A percentile compares a stretch with the other conserved stretches of the same genome.
phyloP scores from a whole-genome alignment of 2,888 invertebrate genomes.

The Morpho achilles region DNA sequence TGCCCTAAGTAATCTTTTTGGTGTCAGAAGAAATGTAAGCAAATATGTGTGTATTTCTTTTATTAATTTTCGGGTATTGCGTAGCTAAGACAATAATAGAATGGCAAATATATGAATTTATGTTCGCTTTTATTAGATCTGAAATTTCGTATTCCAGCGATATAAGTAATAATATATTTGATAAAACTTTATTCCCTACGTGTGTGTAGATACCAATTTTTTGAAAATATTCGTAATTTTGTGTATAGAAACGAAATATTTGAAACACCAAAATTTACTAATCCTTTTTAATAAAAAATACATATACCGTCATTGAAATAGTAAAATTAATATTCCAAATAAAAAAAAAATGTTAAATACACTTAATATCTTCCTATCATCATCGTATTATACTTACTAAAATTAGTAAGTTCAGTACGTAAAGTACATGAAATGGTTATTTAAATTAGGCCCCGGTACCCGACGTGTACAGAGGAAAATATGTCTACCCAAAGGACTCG shows the following conservation, averaged over 20 bases:
- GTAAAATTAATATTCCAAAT: too few relatives aligned
- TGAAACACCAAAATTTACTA: too few relatives aligned
- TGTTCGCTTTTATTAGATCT: conserved; percentile 27
- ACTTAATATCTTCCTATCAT: too few relatives aligned
- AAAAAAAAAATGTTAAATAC: too few relatives aligned
- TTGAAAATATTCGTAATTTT: conserved; percentile 8
- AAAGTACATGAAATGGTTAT: not conserved
- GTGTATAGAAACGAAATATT: not conserved
- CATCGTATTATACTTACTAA: too few relatives aligned
- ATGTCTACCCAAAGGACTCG: conserved; percentile 72
- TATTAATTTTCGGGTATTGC: conserved; percentile 19
- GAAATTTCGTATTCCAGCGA: conserved; percentile 21
- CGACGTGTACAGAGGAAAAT: conserved; percentile 95
- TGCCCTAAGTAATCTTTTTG: not conserved
- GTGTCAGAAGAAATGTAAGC: conserved; percentile 5
- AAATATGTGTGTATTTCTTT: conserved; percentile 9
- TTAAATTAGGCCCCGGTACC: conserved; percentile 90
- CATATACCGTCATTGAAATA: too few relatives aligned
- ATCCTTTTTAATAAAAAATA: too few relatives aligned
- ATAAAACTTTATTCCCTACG: conserved; percentile 22
- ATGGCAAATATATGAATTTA: conserved; percentile 27
- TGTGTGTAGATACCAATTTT: conserved; percentile 14
- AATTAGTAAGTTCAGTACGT: not conserved
- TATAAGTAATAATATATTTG: conserved; percentile 22
- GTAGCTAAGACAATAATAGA: conserved; percentile 12